A percentile compares a stretch with the other conserved stretches of the same genome.
These are phyloP conservation scores for Xiphydria camelus DNA, from an alignment of 2,888 invertebrate species.

Conservation along the genomic window DNA sequence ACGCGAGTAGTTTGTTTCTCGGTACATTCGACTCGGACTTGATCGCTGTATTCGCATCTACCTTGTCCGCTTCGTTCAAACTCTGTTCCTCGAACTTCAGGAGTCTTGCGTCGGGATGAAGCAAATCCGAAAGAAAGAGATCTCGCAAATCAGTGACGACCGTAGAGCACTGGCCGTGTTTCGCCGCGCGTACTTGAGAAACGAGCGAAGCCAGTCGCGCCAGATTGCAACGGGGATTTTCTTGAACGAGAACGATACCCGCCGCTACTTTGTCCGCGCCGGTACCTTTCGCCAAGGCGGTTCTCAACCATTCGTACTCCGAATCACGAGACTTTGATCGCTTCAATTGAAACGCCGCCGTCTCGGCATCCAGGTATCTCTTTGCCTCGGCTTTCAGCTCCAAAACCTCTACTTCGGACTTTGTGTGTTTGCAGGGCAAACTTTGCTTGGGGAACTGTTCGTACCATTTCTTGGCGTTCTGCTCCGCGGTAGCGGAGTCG, in stretches of 20 bases:
- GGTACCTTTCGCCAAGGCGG: conserved; percentile 79
- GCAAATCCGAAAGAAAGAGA: conserved; percentile 72
- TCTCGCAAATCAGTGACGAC: conserved; percentile 78
- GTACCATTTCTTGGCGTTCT: conserved; percentile 70
- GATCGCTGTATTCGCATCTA: conserved; percentile 61
- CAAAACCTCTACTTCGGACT: conserved; percentile 62
- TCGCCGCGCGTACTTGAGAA: conserved; percentile 75
- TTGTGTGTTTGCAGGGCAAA: conserved; percentile 32
- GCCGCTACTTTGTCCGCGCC: conserved; percentile 86
- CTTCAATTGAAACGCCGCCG: conserved; percentile 58
- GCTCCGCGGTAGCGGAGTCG: too few species aligned
- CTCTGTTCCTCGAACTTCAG: conserved; percentile 70
- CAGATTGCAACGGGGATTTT: conserved; percentile 80
- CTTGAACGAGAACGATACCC: conserved; percentile 77
- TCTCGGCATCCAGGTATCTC: conserved; percentile 68
- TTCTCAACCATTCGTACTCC: conserved; percentile 77
- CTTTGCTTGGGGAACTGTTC: conserved; percentile 57
- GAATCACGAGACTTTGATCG: conserved; percentile 61
- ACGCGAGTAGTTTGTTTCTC: conserved; percentile 67
- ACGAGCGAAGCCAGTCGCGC: conserved; percentile 72
- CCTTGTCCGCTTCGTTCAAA: conserved; percentile 62
- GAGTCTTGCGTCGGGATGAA: conserved; percentile 69
- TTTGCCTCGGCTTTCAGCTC: conserved; percentile 69
- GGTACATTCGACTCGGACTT: conserved; percentile 55
- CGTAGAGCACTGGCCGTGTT: conserved; percentile 72